phyloP scores from a whole-genome alignment of 2,888 invertebrate species.

The Chymomyza amoena region DNA sequence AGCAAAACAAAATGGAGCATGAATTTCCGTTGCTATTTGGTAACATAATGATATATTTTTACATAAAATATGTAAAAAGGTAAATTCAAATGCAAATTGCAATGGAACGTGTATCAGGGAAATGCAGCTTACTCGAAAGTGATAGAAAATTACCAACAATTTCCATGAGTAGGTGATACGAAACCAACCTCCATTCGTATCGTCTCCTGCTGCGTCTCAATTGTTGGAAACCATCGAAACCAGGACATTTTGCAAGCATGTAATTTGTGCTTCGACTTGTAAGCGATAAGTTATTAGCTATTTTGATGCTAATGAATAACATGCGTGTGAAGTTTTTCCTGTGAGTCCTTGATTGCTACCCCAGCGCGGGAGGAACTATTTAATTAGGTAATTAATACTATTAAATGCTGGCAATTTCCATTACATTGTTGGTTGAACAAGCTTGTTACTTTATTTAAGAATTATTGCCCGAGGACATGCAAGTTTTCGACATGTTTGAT shows the following conservation, averaged over 20 bases:
- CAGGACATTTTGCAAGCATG: background rate
- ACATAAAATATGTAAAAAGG: background rate
- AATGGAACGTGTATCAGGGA: background rate
- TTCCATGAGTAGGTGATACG: background rate
- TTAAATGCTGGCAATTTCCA: conserved; percentile 27
- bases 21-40: background rate
- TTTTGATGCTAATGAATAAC: background rate
- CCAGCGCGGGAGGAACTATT: background rate
- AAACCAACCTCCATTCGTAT: background rate
- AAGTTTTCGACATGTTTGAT: background rate
- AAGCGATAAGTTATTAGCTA: background rate
- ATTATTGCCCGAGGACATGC: background rate
- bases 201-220: background rate
- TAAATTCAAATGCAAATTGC: background rate
- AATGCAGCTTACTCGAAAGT: background rate
- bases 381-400: background rate
- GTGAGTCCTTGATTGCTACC: background rate
- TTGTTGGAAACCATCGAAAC: background rate
- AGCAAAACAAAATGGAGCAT: background rate
- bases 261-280: background rate
- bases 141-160: background rate
- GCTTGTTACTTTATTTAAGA: background rate
- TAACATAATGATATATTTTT: background rate
- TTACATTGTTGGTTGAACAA: background rate
- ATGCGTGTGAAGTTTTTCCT: background rate